Evolutionary conservation across 2,113 vertebrate genomes (phyloP).

Genomic region (Neoarius graeffei): DNA sequence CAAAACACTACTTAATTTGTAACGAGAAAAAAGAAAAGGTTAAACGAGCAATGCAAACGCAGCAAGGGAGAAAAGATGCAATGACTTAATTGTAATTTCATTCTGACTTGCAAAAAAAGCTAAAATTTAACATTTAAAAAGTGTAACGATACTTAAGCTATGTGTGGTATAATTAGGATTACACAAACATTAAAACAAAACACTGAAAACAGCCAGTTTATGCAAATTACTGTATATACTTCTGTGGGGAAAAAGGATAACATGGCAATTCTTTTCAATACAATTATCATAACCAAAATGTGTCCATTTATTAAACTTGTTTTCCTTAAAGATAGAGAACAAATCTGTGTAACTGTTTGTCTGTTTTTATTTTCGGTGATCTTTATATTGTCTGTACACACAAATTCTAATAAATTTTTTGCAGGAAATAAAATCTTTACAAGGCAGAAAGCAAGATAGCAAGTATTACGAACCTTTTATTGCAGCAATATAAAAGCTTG

Average conservation of each 20-base stretch:
- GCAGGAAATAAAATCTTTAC: constrained; percentile 24
- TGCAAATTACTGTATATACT: not conserved
- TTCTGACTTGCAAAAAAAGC: not conserved
- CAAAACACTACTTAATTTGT: constrained; percentile 14
- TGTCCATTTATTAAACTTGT: not conserved
- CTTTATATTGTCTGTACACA: constrained; percentile 34
- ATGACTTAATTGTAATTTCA: not conserved
- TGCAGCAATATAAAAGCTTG: constrained; percentile 33
- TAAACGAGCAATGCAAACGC: not conserved
- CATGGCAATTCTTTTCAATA: constrained; percentile 2
- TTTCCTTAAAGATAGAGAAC: constrained; percentile 29
- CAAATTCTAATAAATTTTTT: constrained; percentile 27
- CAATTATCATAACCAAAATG: not conserved
- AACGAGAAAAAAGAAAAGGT: not conserved
- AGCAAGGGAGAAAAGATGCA: not conserved
- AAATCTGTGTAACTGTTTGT: not conserved
- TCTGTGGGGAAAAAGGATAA: not conserved
- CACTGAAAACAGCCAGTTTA: not conserved
- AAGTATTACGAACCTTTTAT: constrained; percentile 6
- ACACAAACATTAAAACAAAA: not conserved
- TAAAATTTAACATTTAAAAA: not conserved
- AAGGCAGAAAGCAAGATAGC: constrained; percentile 36
- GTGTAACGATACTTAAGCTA: not conserved
- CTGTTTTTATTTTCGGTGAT: not conserved
- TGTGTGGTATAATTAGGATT: not conserved